Conservation (phyloP, 2,888 invertebrate genomes). For the Dicroscelio sp. region DNA sequence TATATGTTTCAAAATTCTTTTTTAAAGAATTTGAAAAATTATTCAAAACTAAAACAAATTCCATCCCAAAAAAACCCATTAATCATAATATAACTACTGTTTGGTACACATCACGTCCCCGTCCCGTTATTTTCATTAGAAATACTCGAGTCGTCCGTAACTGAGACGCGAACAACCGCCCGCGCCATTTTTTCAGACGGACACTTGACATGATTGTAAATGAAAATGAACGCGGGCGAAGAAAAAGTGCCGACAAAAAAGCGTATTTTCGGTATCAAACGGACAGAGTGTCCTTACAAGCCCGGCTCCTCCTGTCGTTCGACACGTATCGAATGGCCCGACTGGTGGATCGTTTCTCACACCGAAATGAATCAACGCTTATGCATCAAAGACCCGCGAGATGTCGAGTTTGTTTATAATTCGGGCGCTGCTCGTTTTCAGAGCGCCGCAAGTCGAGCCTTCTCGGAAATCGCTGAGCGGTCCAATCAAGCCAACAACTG, state of each 20-base stretch:
- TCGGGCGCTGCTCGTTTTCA: constrained; percentile 83
- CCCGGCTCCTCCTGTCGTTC: constrained; percentile 15
- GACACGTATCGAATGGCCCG: constrained; percentile 77
- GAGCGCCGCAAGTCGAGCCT: constrained; percentile 83
- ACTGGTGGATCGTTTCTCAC: constrained; percentile 86
- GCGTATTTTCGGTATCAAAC: constrained; percentile 21
- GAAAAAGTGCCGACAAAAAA: constrained; percentile 53
- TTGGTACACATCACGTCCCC: neutral
- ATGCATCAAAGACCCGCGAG: constrained; percentile 90
- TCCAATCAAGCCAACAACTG: constrained; percentile 88
- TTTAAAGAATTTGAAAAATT: too few species aligned
- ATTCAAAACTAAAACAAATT: too few species aligned
- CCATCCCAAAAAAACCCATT: neutral
- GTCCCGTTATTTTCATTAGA: constrained; percentile 20
- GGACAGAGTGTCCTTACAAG: constrained; percentile 56
- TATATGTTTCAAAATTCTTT: too few species aligned
- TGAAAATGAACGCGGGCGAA: neutral
- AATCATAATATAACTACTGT: constrained; percentile 46
- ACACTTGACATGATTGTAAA: constrained; percentile 65
- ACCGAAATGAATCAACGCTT: constrained; percentile 90
- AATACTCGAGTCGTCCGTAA: constrained; percentile 31
- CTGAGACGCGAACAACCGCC: constrained; percentile 40
- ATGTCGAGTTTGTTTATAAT: constrained; percentile 90
- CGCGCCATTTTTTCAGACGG: constrained; percentile 4
- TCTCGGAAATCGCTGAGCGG: constrained; percentile 87